Conservation (phyloP, 2,113 vertebrate genomes). For the Eleginops maclovinus region DNA sequence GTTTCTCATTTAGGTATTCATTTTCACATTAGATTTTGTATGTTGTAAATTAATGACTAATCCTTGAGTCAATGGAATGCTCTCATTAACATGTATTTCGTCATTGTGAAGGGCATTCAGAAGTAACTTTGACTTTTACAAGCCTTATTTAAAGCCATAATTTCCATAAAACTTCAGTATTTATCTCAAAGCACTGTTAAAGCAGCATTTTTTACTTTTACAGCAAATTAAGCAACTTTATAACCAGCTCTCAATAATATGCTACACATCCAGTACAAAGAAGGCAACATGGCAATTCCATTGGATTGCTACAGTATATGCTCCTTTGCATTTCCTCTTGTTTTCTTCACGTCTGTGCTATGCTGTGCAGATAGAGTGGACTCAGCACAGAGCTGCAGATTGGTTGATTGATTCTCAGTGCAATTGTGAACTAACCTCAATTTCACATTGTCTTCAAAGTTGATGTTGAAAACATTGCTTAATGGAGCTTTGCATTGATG, state of each 20-base stretch:
- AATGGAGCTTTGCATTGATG: slow-evolving; percentile 9
- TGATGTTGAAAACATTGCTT: slow-evolving; percentile 1
- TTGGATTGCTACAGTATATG: not conserved
- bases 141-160: not conserved
- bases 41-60: slow-evolving; percentile 16
- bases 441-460: not conserved
- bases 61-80: not conserved
- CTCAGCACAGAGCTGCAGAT: too few species aligned
- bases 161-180: slow-evolving; percentile 7
- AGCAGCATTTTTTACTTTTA: not conserved
- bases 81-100: not conserved
- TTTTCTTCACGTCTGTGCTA: not conserved
- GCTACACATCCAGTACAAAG: not conserved
- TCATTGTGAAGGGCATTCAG: not conserved
- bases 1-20: not conserved
- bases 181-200: slow-evolving; percentile 19
- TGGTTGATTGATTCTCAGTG: slow-evolving; percentile 5
- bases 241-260: not conserved
- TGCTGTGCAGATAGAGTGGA: not conserved
- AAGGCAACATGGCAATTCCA: not conserved
- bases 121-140: not conserved
- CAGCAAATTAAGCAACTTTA: not conserved
- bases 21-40: not conserved
- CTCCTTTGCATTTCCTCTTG: not conserved
- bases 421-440: not conserved